phyloP scores from a whole-genome alignment of 1,140 invertebrate genomes.

The Neodiprion pinetum region DNA sequence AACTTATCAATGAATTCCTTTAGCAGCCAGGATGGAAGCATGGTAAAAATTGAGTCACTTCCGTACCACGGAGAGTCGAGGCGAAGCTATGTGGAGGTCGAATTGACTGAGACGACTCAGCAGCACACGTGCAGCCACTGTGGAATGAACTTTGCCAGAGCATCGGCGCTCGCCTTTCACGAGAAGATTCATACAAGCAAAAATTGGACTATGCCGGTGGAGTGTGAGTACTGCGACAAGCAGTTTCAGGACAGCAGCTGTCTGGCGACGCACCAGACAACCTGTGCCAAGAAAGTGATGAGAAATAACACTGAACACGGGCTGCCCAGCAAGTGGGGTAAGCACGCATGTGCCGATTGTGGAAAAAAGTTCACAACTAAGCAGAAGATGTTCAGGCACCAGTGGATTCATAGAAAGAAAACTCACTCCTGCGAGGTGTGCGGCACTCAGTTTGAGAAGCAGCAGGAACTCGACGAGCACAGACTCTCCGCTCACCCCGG shows the following conservation, averaged over 20 bases:
- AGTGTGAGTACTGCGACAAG: conserved; percentile 58
- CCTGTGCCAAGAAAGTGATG: conserved; percentile 53
- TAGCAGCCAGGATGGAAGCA: conserved; percentile 33
- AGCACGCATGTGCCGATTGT: conserved; percentile 59
- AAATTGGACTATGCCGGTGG: conserved; percentile 48
- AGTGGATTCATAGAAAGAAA: conserved; percentile 64
- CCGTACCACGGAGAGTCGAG: conserved; percentile 29
- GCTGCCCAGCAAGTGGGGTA: conserved; percentile 48
- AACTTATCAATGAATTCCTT: conserved; percentile 44
- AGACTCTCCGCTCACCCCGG: conserved; percentile 56
- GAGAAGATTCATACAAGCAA: conserved; percentile 50
- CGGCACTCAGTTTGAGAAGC: conserved; percentile 56
- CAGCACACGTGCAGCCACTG: conserved; percentile 47
- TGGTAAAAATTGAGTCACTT: conserved; percentile 46
- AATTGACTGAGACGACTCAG: conserved; percentile 36
- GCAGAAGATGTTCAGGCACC: conserved; percentile 62
- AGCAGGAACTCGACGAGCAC: conserved; percentile 57
- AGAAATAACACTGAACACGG: conserved; percentile 42
- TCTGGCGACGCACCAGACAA: conserved; percentile 50
- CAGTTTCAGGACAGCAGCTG: conserved; percentile 53
- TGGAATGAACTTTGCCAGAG: conserved; percentile 47
- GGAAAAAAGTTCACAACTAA: conserved; percentile 62
- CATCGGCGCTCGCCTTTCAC: conserved; percentile 47
- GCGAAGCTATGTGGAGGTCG: conserved; percentile 34
- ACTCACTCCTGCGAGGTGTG: conserved; percentile 60